phyloP scores from a whole-genome alignment of 2,113 vertebrate species.

The Scomber colias region DNA sequence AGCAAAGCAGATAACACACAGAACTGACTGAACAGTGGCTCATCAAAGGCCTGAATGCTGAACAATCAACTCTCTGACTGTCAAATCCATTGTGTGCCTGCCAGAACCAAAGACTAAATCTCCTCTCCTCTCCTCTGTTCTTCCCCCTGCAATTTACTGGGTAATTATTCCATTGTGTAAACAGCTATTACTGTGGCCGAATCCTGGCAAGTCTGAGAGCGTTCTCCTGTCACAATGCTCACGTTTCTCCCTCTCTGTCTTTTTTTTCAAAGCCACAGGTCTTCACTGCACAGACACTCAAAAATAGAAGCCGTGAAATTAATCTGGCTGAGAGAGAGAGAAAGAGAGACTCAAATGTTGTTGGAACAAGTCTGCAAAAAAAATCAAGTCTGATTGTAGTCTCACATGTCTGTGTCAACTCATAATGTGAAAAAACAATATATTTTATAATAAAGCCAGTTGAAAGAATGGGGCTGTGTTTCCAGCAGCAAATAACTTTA shows the following conservation, averaged over 20 bases:
- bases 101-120: slow-evolving; percentile 21
- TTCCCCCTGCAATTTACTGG: slow-evolving; percentile 48
- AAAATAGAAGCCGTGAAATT: slow-evolving; percentile 50
- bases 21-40: slow-evolving; percentile 14
- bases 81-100: slow-evolving; percentile 26
- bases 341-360: not conserved
- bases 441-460: not conserved
- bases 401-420: not conserved
- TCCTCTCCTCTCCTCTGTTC: not conserved
- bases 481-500: not conserved
- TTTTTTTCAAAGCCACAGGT: slow-evolving; percentile 44
- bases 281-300: slow-evolving; percentile 42
- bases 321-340: slow-evolving; percentile 31
- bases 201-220: slow-evolving; percentile 55
- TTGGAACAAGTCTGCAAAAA: too few relatives aligned
- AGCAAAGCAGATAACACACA: slow-evolving; percentile 31
- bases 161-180: slow-evolving; percentile 80
- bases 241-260: slow-evolving; percentile 29
- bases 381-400: too few relatives aligned
- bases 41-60: slow-evolving; percentile 53
- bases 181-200: slow-evolving; percentile 73
- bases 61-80: slow-evolving; percentile 58
- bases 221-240: slow-evolving; percentile 55
- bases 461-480: not conserved
- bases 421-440: not conserved